Conservation (phyloP, 1,140 invertebrate species). For the Hormaphis cornu region DNA sequence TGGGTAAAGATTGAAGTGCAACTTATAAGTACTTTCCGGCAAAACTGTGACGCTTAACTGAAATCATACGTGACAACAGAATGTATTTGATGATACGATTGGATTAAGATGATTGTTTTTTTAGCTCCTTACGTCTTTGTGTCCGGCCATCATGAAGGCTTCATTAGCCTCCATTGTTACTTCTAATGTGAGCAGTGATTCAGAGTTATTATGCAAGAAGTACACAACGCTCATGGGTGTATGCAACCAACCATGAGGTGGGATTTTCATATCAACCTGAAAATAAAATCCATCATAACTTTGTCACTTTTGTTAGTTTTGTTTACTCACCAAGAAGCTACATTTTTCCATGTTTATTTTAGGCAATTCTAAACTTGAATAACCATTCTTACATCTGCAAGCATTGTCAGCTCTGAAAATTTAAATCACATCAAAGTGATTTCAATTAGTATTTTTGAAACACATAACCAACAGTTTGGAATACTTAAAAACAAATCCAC, state of each 20-base stretch:
- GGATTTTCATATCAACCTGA: constrained; percentile 59
- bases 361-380: constrained; percentile 49
- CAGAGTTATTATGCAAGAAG: constrained; percentile 60
- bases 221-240: constrained; percentile 61
- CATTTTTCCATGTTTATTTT: constrained; percentile 53
- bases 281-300: constrained; percentile 46
- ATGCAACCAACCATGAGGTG: constrained; percentile 62
- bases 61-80: constrained; percentile 35
- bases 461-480: background rate
- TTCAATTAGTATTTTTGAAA: background rate
- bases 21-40: constrained; percentile 50
- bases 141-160: constrained; percentile 82
- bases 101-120: background rate
- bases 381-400: constrained; percentile 40
- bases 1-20: constrained; percentile 65
- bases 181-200: constrained; percentile 59
- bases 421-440: background rate
- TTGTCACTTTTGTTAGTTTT: background rate
- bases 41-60: constrained; percentile 56
- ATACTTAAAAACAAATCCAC: background rate
- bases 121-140: constrained; percentile 60
- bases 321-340: background rate
- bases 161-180: constrained; percentile 71
- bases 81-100: background rate
- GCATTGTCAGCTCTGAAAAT: constrained; percentile 40